Percentiles rank a stretch among this genome's conserved stretches.
Conservation (phyloP, 2,888 invertebrate species). For the Seira ritae region DNA sequence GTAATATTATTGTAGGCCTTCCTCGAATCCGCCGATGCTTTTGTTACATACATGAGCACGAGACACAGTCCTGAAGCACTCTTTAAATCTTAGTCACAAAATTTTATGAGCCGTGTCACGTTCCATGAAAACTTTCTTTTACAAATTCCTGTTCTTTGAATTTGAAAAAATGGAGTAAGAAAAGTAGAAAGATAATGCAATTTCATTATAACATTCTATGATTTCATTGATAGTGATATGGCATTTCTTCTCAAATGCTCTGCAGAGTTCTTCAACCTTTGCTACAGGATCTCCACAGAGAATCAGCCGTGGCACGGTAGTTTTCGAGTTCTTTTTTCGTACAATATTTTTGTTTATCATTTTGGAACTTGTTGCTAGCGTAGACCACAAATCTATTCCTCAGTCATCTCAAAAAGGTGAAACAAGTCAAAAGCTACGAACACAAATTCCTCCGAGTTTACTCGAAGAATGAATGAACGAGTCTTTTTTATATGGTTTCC, state of each 20-base stretch:
- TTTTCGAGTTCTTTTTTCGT: no score
- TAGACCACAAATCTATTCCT: neutral
- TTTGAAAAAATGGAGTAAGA: neutral
- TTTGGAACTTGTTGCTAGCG: conserved; percentile 2
- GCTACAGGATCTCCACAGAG: neutral
- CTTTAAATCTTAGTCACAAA: conserved; percentile 14
- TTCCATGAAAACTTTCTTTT: neutral
- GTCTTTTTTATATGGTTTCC: no score
- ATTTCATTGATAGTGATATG: neutral
- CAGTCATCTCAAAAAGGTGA: neutral
- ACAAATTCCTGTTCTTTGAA: neutral
- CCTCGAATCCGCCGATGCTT: neutral
- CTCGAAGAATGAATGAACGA: no score
- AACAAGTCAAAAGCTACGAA: conserved; percentile 6
- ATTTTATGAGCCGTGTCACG: conserved; percentile 40
- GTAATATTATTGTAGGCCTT: no score
- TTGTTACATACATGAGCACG: neutral
- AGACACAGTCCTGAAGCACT: neutral
- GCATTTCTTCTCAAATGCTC: neutral
- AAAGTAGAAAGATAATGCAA: neutral
- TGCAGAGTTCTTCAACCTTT: neutral
- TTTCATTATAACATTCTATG: neutral
- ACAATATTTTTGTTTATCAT: neutral
- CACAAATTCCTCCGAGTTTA: no score
- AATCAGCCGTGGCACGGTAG: no score